Evolutionary conservation across 2,797 vertebrate genomes (phyloP).

Genomic region (Mergus octosetaceus): DNA sequence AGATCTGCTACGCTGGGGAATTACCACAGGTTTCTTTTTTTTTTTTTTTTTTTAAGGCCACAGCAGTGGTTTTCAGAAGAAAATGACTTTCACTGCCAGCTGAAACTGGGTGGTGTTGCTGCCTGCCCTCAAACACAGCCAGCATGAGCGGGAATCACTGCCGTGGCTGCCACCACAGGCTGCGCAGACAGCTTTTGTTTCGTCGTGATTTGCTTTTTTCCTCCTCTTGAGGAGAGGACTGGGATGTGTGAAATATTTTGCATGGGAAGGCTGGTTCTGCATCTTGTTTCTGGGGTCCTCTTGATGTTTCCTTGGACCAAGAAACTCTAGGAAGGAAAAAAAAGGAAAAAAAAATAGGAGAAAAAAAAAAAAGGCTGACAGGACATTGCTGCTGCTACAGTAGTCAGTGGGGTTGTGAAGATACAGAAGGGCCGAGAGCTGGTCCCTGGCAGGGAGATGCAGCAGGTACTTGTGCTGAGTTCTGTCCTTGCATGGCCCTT

Average conservation of each 20-base stretch:
- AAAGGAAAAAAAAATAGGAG: neutral
- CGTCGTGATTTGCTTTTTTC: neutral
- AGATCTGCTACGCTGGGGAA: neutral
- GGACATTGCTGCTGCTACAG: neutral
- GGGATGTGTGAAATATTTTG: accelerated
- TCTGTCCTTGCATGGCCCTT: accelerated
- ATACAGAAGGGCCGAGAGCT: neutral
- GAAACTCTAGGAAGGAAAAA: neutral
- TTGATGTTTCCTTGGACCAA: neutral
- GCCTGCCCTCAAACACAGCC: neutral
- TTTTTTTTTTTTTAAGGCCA: neutral
- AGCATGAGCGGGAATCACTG: accelerated
- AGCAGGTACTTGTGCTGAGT: accelerated
- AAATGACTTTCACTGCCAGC: neutral
- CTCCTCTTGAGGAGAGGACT: neutral
- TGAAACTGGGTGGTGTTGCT: neutral
- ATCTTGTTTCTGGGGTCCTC: neutral
- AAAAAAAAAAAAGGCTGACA: neutral
- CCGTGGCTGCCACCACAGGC: accelerated
- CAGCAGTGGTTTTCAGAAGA: neutral
- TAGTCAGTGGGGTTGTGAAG: accelerated
- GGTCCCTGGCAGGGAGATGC: neutral
- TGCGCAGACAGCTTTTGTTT: neutral
- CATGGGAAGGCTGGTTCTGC: neutral
- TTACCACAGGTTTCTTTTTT: neutral